Conservation (phyloP, 2,797 vertebrate species). For the Parauchenoglanis punctatus region DNA sequence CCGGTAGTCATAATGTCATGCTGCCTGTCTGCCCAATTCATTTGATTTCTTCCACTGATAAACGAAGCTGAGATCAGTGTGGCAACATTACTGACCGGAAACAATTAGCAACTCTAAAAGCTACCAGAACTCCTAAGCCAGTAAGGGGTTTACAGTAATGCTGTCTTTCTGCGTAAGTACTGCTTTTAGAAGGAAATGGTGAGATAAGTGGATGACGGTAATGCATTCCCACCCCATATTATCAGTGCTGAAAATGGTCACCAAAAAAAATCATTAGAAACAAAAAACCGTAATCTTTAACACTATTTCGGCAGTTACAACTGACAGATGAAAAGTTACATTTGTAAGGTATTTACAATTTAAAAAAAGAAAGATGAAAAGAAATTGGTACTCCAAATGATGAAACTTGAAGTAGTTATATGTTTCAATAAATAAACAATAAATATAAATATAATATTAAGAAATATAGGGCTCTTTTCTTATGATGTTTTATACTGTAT, state of each 20-base stretch:
- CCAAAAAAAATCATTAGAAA: background rate
- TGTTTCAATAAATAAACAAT: background rate
- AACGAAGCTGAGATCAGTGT: conserved; percentile 31
- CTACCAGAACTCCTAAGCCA: conserved; percentile 29
- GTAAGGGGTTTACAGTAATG: conserved; percentile 42
- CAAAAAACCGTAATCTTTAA: conserved; percentile 4
- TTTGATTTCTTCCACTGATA: conserved; percentile 23
- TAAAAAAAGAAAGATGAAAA: background rate
- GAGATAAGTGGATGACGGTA: conserved; percentile 42
- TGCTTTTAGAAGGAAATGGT: conserved; percentile 49
- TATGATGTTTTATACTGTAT: no score
- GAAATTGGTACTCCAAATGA: background rate
- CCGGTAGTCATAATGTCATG: conserved; percentile 10
- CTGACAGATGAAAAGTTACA: background rate
- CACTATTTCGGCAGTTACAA: background rate
- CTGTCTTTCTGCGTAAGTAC: conserved; percentile 36
- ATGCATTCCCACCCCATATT: background rate
- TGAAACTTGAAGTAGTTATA: background rate
- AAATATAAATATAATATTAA: background rate
- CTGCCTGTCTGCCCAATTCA: conserved; percentile 32
- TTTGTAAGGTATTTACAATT: background rate
- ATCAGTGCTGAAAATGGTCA: background rate
- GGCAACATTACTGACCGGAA: conserved; percentile 38
- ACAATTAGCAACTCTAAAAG: conserved; percentile 33
- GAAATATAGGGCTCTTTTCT: no score